Conservation (phyloP, 2,888 invertebrate species). For the Sinhomidia bicolor region DNA sequence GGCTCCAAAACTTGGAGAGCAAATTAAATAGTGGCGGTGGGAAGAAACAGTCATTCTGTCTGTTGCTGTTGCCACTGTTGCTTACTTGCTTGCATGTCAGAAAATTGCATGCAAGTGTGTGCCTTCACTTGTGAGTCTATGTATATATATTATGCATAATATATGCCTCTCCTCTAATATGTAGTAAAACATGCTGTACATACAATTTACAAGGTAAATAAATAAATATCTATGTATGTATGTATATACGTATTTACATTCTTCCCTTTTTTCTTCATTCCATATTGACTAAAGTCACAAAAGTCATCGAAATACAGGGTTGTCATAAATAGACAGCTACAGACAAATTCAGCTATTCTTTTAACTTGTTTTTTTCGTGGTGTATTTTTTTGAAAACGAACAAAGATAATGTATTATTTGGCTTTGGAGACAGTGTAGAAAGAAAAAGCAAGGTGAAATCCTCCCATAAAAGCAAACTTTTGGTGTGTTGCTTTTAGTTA, state of each 20-base stretch:
- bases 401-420: too few relatives aligned
- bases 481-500: too few relatives aligned
- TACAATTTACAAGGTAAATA: too few relatives aligned
- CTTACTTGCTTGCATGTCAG: background rate
- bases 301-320: background rate
- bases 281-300: background rate
- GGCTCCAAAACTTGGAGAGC: background rate
- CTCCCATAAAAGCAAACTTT: too few relatives aligned
- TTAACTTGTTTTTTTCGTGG: background rate
- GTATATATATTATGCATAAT: too few relatives aligned
- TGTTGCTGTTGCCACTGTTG: background rate
- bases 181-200: too few relatives aligned
- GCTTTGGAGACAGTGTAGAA: too few relatives aligned
- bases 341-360: too few relatives aligned
- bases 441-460: too few relatives aligned
- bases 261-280: background rate
- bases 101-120: background rate
- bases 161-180: too few relatives aligned
- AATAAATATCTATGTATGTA: too few relatives aligned
- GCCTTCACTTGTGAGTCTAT: too few relatives aligned
- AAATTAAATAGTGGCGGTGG: background rate
- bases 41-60: background rate
- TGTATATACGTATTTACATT: background rate
- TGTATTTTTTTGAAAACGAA: background rate
- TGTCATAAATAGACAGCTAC: background rate